Evolutionary conservation across 2,797 vertebrate genomes (phyloP).

Genomic region (Sebastes miniatus): DNA sequence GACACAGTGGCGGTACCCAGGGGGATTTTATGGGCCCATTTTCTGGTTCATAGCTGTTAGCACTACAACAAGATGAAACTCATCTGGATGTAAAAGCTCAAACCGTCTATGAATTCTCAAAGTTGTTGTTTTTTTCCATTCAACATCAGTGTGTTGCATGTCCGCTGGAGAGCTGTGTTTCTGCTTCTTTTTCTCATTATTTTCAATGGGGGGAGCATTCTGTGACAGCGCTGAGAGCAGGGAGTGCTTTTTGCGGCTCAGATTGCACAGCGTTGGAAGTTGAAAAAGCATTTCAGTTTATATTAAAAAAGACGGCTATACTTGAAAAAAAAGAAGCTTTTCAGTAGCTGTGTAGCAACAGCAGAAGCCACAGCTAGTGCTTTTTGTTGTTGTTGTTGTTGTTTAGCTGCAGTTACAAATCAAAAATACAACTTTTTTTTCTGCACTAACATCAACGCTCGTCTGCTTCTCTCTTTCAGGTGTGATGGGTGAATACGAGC

Average conservation of each 20-base stretch:
- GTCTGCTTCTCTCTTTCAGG: constrained; percentile 81
- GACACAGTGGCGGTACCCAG: constrained; percentile 46
- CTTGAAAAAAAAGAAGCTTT: constrained; percentile 22
- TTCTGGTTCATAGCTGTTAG: constrained; percentile 65
- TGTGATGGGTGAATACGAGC: constrained; percentile 98
- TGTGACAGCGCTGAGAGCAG: constrained; percentile 34
- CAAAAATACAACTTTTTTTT: neutral
- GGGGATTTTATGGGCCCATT: constrained; percentile 57
- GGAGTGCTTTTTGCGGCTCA: constrained; percentile 19
- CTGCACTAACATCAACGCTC: neutral
- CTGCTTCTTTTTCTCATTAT: constrained; percentile 32
- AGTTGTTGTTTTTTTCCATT: constrained; percentile 8
- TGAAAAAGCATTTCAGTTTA: constrained; percentile 33
- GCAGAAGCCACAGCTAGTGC: neutral
- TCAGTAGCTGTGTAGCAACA: constrained; percentile 11
- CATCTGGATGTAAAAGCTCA: constrained; percentile 62
- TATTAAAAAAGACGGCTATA: constrained; percentile 5
- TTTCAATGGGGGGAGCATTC: constrained; percentile 19
- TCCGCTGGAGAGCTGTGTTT: constrained; percentile 40
- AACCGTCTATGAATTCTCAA: constrained; percentile 46
- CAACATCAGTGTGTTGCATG: constrained; percentile 27
- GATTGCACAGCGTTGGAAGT: constrained; percentile 9
- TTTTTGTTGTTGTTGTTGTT: neutral
- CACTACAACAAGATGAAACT: constrained; percentile 62
- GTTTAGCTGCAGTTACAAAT: constrained; percentile 17